Percentiles rank a stretch among this genome's conserved stretches.
phyloP scores from a whole-genome alignment of 2,888 invertebrate species.

The Elegia similella region DNA sequence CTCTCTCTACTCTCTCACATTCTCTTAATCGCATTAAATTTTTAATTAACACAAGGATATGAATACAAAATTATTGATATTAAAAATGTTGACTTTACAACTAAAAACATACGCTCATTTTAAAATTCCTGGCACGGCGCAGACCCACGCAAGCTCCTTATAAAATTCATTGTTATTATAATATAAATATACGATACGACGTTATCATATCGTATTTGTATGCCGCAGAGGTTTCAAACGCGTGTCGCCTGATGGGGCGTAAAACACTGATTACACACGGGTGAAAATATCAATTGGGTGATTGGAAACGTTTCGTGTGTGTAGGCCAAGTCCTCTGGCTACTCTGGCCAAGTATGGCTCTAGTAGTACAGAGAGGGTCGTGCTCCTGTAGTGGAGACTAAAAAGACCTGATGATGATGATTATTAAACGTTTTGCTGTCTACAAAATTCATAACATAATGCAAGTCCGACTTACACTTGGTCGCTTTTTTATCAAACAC shows the following conservation, averaged over 20 bases:
- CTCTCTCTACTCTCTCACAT: too few species aligned
- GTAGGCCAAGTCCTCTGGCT: too few species aligned
- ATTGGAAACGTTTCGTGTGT: background rate
- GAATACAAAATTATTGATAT: background rate
- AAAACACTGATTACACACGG: background rate
- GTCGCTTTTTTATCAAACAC: too few species aligned
- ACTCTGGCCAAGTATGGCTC: too few species aligned
- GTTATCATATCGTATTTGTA: constrained; percentile 1
- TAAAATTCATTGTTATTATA: constrained; percentile 22
- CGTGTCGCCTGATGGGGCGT: constrained; percentile 9
- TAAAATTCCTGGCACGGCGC: constrained; percentile 19
- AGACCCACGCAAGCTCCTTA: background rate
- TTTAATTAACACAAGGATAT: too few species aligned
- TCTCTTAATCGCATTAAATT: too few species aligned
- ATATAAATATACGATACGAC: constrained; percentile 18
- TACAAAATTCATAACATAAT: too few species aligned
- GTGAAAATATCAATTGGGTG: background rate
- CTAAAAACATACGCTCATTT: constrained; percentile 11
- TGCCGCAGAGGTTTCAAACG: constrained; percentile 1
- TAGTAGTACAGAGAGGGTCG: too few species aligned
- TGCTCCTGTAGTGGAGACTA: too few species aligned
- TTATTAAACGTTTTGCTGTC: too few species aligned
- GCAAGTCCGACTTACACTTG: too few species aligned
- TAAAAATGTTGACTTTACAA: background rate
- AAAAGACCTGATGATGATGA: too few species aligned